These are phyloP conservation scores for Zaprionus lineosus DNA, from an alignment of 2,888 invertebrate genomes.

Conservation along the genomic window DNA sequence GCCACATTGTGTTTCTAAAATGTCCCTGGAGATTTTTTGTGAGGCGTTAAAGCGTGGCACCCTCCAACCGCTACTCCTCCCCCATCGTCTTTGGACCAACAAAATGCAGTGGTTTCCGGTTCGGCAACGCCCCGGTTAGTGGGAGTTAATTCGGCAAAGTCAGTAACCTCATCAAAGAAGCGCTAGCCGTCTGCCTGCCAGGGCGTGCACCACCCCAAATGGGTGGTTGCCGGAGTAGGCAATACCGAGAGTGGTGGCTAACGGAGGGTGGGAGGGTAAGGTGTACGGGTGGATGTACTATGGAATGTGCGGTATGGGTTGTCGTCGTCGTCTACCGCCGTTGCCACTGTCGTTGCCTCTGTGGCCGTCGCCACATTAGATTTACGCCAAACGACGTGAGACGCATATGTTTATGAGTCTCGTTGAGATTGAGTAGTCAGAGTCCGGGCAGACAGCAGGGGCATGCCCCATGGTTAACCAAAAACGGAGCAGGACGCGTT, in stretches of 20 bases:
- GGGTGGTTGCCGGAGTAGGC: too few species aligned
- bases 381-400: slow-evolving; percentile 82
- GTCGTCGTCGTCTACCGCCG: slow-evolving; percentile 48
- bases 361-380: slow-evolving; percentile 74
- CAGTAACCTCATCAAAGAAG: slow-evolving; percentile 78
- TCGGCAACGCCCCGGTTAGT: slow-evolving; percentile 64
- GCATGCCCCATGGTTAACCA: slow-evolving; percentile 81
- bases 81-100: slow-evolving; percentile 71
- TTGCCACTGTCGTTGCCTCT: slow-evolving; percentile 25
- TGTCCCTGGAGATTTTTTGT: slow-evolving; percentile 79
- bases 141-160: slow-evolving; percentile 78
- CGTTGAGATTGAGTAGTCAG: slow-evolving; percentile 73
- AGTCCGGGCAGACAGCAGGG: slow-evolving; percentile 39
- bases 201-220: neutral
- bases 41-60: slow-evolving; percentile 82
- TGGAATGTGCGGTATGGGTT: slow-evolving; percentile 52
- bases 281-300: slow-evolving; percentile 14
- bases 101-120: slow-evolving; percentile 80
- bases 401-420: slow-evolving; percentile 81
- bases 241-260: neutral
- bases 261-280: slow-evolving; percentile 8
- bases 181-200: slow-evolving; percentile 54
- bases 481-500: slow-evolving; percentile 76
- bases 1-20: slow-evolving; percentile 74
- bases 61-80: too few species aligned